Percentiles rank a stretch among this genome's conserved stretches.
phyloP scores from a whole-genome alignment of 2,797 vertebrate genomes.

The Phylloscopus collybita region DNA sequence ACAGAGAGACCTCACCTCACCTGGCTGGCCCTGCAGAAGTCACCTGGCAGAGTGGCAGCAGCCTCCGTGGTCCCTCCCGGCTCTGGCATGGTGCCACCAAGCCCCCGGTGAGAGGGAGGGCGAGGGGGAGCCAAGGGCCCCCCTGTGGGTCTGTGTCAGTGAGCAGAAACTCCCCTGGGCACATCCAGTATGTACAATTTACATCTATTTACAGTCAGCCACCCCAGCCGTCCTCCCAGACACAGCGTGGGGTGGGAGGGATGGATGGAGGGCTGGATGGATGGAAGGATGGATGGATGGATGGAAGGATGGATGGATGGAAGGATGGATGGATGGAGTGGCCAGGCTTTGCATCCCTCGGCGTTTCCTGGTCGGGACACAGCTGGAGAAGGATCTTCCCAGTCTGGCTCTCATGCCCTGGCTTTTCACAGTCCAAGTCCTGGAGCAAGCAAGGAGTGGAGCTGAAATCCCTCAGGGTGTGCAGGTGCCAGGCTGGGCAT shows the following conservation, averaged over 20 bases:
- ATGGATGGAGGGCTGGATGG: neutral
- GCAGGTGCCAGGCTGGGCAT: neutral
- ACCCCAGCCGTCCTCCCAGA: neutral
- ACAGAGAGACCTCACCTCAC: rapidly evolving
- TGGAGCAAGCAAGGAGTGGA: neutral
- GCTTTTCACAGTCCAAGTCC: neutral
- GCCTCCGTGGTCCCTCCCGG: rapidly evolving
- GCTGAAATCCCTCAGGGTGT: neutral
- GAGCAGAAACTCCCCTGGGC: neutral
- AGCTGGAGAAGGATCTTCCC: rapidly evolving
- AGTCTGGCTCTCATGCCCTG: neutral
- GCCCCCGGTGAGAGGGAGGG: rapidly evolving
- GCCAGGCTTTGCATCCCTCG: rapidly evolving
- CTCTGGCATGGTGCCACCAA: neutral
- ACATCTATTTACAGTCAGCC: neutral
- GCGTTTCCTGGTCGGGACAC: rapidly evolving
- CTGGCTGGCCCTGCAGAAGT: neutral
- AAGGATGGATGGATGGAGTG: neutral
- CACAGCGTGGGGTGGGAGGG: rapidly evolving
- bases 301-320: neutral
- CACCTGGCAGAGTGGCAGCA: neutral
- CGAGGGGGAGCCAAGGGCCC: neutral
- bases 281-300: neutral
- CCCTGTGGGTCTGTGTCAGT: neutral
- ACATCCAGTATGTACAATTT: neutral